Evolutionary conservation across 1,140 invertebrate genomes (phyloP).

Genomic region (Rhyacophila brunnea): DNA sequence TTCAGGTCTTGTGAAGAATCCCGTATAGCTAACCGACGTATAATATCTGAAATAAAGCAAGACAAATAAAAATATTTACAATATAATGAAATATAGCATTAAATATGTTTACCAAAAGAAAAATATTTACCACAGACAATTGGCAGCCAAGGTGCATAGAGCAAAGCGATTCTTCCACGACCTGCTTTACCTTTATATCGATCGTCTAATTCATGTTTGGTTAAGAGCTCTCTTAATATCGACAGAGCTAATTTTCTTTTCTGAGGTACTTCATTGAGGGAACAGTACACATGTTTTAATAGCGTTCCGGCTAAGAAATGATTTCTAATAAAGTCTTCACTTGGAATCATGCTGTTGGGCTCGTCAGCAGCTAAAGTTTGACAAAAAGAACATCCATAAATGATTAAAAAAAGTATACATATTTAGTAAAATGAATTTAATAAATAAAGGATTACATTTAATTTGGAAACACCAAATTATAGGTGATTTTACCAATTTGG

Average conservation of each 20-base stretch:
- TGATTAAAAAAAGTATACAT: too few species aligned
- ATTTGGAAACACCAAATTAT: too few species aligned
- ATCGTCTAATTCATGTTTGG: constrained; percentile 93
- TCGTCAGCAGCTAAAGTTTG: constrained; percentile 43
- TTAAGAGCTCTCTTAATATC: constrained; percentile 81
- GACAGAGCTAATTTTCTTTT: constrained; percentile 76
- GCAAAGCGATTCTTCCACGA: constrained; percentile 79
- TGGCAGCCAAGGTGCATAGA: constrained; percentile 88
- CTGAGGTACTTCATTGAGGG: constrained; percentile 78
- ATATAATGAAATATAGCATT: constrained; percentile 1
- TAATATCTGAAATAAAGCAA: constrained; percentile 43
- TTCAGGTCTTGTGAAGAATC: constrained; percentile 18
- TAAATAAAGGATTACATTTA: too few species aligned
- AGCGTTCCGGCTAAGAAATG: constrained; percentile 87
- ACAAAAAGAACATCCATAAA: too few species aligned
- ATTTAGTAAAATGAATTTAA: too few species aligned
- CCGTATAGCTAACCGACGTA: constrained; percentile 49
- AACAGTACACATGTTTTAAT: constrained; percentile 69
- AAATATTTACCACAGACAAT: constrained; percentile 60
- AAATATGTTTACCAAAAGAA: not conserved
- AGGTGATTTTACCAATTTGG: too few species aligned
- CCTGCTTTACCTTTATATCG: constrained; percentile 78
- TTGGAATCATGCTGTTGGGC: constrained; percentile 49
- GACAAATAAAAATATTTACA: not conserved
- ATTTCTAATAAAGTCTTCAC: constrained; percentile 81